A percentile compares a stretch with the other conserved stretches of the same genome.
Evolutionary conservation across 2,888 invertebrate species (phyloP).

Genomic region (Stomorhina lunata): DNA sequence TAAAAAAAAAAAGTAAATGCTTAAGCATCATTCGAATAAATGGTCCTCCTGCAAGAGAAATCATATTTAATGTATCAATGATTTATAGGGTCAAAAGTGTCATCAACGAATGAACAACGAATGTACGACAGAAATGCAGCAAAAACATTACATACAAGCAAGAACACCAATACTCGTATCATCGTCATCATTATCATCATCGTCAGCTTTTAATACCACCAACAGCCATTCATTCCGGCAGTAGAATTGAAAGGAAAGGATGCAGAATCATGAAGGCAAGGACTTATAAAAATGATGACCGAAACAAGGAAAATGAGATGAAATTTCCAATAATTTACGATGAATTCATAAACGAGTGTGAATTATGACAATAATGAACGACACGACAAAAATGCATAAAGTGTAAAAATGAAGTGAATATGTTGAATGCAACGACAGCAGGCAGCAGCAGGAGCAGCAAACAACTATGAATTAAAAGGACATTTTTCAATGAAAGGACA

Average conservation of each 20-base stretch:
- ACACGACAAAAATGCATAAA: slow-evolving; percentile 58
- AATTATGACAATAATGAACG: slow-evolving; percentile 67
- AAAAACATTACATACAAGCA: slow-evolving; percentile 22
- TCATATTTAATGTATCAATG: slow-evolving; percentile 66
- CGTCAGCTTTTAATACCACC: too few species aligned
- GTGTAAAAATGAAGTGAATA: slow-evolving; percentile 64
- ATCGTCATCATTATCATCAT: not conserved
- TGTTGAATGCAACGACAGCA: slow-evolving; percentile 34
- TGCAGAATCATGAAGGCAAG: slow-evolving; percentile 16
- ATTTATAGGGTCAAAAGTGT: slow-evolving; percentile 74
- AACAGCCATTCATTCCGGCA: slow-evolving; percentile 12
- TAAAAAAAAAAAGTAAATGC: slow-evolving; percentile 43
- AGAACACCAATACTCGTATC: not conserved
- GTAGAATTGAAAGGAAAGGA: slow-evolving; percentile 12
- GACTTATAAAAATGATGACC: slow-evolving; percentile 48
- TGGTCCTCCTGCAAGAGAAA: slow-evolving; percentile 42
- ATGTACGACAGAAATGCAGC: slow-evolving; percentile 31
- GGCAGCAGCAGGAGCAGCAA: not conserved
- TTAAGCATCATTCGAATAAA: slow-evolving; percentile 53
- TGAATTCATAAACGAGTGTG: slow-evolving; percentile 62
- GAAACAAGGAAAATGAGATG: slow-evolving; percentile 64
- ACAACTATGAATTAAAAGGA: not conserved
- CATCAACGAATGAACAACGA: slow-evolving; percentile 67
- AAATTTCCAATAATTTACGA: slow-evolving; percentile 66
- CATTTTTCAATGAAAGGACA: slow-evolving; percentile 27